Evolutionary conservation across 2,888 invertebrate species (phyloP), one percentile per base, ranked within the genome.

Genomic region (Neuroscelio doddi): DNA sequence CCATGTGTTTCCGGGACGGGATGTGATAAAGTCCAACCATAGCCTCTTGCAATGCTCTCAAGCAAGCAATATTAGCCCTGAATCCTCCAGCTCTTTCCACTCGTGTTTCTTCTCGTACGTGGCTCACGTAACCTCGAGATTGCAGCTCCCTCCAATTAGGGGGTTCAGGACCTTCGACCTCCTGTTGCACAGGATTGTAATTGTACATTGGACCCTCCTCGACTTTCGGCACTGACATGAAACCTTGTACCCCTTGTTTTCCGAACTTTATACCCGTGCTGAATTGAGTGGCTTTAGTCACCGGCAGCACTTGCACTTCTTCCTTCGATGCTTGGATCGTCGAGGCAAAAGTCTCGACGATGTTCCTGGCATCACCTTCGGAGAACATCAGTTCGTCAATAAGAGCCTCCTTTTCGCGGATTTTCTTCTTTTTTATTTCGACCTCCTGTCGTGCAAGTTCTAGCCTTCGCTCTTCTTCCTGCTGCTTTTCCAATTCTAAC

Each of bases 371-470:
- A 82, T 97, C 92, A 7, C 91, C 92, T 71, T 94, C 93, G 0
- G 96, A 95, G 82, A 94, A 94, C 92, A 96, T 97, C 29, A 98
- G 87, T 81, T 98, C 97, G 85, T 98, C 97, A 59, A 98, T 96
- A 3, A 98, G 86, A 0, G 95, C 95, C 82, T 97, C 95, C 74
- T 95, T 96, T 70, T 94, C 93, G 29, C 93, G 89, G 14, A 93
- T 90, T 83, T 95, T 95, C 70, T 92, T 92, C 78, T 90, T 92
- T 76, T 94, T 94, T 0, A 90, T 89, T 82, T 93, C 85, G 79
- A 86, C 78, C 80, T 84, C 83, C 38, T 80, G 74, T 15, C 91
- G 87, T n/a, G 88, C 83, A 0, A 92, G 81, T 78, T 95, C 93
- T 52, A 91, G 87, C 64, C 91, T 89, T 44, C 94, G 87, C 0